Percentiles rank a stretch among this genome's conserved stretches.
Conservation (phyloP, 2,888 invertebrate genomes). For the Cephus rjabovi region DNA sequence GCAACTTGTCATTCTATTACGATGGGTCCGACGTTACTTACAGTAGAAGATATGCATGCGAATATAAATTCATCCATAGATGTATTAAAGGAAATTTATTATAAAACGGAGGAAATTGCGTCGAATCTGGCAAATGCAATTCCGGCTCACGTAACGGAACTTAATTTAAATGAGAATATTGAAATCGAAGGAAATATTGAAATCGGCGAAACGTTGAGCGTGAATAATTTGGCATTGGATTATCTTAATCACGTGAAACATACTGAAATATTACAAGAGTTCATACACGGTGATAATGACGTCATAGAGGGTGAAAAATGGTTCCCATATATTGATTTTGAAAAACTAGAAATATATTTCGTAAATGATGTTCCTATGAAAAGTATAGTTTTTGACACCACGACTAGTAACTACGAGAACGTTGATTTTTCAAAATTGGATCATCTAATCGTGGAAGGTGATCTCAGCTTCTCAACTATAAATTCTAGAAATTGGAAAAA, state of each 20-base stretch:
- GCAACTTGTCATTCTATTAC: slow-evolving; percentile 28
- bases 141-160: slow-evolving; percentile 20
- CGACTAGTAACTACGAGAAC: slow-evolving; percentile 39
- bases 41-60: slow-evolving; percentile 24
- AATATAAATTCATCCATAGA: slow-evolving; percentile 17
- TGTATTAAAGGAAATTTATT: slow-evolving; percentile 22
- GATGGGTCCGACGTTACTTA: slow-evolving; percentile 28
- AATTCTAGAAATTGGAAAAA: slow-evolving; percentile 68
- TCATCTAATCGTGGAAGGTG: slow-evolving; percentile 34
- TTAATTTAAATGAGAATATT: slow-evolving; percentile 39
- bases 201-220: slow-evolving; percentile 48
- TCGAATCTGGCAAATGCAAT: slow-evolving; percentile 28
- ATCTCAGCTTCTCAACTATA: slow-evolving; percentile 56
- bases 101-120: slow-evolving; percentile 30
- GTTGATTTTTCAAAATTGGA: slow-evolving; percentile 42
- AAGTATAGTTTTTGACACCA: slow-evolving; percentile 49
- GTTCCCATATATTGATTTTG: slow-evolving; percentile 42
- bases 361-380: slow-evolving; percentile 56
- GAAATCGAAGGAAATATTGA: slow-evolving; percentile 57
- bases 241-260: slow-evolving; percentile 51
- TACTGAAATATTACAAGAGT: slow-evolving; percentile 46
- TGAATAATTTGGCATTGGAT: slow-evolving; percentile 47
- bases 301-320: slow-evolving; percentile 36
- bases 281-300: slow-evolving; percentile 38
- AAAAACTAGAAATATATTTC: slow-evolving; percentile 42